Conservation (phyloP, 2,888 invertebrate genomes). For the Entomobrya proxima region DNA sequence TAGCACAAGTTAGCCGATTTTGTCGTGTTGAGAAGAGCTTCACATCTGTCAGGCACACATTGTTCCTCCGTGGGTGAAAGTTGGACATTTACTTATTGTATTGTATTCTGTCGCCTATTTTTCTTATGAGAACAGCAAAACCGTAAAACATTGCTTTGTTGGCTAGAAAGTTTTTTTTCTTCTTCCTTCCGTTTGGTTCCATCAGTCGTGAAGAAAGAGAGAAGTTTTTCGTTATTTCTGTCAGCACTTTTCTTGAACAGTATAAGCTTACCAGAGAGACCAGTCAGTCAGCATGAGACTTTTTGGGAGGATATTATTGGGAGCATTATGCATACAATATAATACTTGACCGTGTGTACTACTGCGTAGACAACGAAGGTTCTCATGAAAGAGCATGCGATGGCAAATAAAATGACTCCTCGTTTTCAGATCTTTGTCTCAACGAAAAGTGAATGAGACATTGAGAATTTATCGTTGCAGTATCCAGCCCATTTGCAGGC, state of each 20-base stretch:
- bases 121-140: constrained; percentile 18
- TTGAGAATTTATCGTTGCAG: constrained; percentile 38
- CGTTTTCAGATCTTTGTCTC: constrained; percentile 53
- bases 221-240: constrained; percentile 44
- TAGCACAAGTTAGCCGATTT: constrained; percentile 20
- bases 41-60: constrained; percentile 63
- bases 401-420: constrained; percentile 42
- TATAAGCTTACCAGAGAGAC: constrained; percentile 2
- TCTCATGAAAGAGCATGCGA: not conserved
- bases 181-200: constrained; percentile 41
- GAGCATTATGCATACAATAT: not conserved
- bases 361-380: not conserved
- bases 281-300: not conserved
- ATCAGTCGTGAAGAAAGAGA: constrained; percentile 32
- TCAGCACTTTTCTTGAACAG: constrained; percentile 42
- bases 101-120: constrained; percentile 50
- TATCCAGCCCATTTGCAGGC: not conserved
- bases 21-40: constrained; percentile 57
- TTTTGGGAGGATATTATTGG: not conserved
- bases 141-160: constrained; percentile 36
- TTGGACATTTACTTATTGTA: constrained; percentile 62
- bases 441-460: constrained; percentile 50
- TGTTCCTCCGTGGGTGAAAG: constrained; percentile 56
- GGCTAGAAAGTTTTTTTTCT: constrained; percentile 43
- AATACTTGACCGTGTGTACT: not conserved